These are phyloP conservation scores for Paguma larvata DNA, from an alignment of 2,797 vertebrate genomes.

Conservation along the genomic window DNA sequence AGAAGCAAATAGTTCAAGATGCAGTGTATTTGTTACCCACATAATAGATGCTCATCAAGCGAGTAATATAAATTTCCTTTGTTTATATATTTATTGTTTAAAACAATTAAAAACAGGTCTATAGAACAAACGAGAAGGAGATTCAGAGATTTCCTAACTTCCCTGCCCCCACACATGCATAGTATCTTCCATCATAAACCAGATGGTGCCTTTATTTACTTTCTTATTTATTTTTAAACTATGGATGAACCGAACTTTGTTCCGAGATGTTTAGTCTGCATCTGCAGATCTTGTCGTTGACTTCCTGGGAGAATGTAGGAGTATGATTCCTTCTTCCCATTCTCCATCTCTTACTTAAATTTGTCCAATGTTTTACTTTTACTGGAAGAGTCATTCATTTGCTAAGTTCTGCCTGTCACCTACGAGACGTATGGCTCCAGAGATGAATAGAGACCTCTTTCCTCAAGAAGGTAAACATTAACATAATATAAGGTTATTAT, in stretches of 20 bases:
- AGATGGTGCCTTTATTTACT: background rate
- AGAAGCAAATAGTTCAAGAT: background rate
- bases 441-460: constrained; percentile 8
- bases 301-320: background rate
- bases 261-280: background rate
- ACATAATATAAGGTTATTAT: background rate
- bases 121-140: background rate
- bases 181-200: background rate
- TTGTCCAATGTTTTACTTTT: constrained; percentile 10
- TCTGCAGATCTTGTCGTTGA: background rate
- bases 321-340: background rate
- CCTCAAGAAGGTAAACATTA: background rate
- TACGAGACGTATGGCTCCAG: background rate
- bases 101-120: background rate
- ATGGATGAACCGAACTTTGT: background rate
- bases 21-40: background rate
- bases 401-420: background rate
- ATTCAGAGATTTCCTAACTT: background rate
- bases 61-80: background rate
- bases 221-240: background rate
- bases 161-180: too few species aligned
- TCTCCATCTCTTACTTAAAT: background rate
- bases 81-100: background rate
- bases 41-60: background rate
- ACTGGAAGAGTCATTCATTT: background rate